Percentiles rank a stretch among this genome's conserved stretches.
phyloP scores from a whole-genome alignment of 2,113 vertebrate species.

The Cyprinodon brontotheroides region DNA sequence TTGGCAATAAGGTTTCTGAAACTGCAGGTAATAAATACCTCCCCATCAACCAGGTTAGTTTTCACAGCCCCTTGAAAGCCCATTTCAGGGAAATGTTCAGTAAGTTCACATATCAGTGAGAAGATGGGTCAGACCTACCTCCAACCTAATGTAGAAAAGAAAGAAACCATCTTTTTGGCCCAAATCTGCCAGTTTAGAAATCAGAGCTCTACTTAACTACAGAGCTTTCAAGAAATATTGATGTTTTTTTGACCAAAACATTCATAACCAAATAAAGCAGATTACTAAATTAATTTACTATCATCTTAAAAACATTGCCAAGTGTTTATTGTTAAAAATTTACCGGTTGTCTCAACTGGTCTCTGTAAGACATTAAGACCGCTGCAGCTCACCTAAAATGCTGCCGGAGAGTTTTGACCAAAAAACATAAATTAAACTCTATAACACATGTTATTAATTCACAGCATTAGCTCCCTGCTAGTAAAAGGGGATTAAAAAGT shows the following conservation, averaged over 20 bases:
- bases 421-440: not conserved
- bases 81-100: too few species aligned
- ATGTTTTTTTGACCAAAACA: not conserved
- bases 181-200: too few species aligned
- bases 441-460: not conserved
- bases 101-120: too few species aligned
- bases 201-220: not conserved
- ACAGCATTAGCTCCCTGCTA: not conserved
- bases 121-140: too few species aligned
- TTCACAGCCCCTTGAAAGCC: not conserved
- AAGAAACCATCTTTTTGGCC: too few species aligned
- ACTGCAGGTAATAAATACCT: not conserved
- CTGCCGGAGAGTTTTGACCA: not conserved
- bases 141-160: too few species aligned
- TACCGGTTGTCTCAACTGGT: not conserved
- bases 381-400: not conserved
- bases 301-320: not conserved
- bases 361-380: not conserved
- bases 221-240: not conserved
- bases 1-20: not conserved
- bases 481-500: not conserved
- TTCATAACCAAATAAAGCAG: not conserved
- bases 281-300: not conserved
- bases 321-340: not conserved
- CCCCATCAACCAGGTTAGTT: not conserved